Percentiles rank a stretch among this genome's conserved stretches.
These are phyloP conservation scores for Sphenodon punctatus DNA, from an alignment of 2,797 vertebrate genomes.

Conservation along the genomic window DNA sequence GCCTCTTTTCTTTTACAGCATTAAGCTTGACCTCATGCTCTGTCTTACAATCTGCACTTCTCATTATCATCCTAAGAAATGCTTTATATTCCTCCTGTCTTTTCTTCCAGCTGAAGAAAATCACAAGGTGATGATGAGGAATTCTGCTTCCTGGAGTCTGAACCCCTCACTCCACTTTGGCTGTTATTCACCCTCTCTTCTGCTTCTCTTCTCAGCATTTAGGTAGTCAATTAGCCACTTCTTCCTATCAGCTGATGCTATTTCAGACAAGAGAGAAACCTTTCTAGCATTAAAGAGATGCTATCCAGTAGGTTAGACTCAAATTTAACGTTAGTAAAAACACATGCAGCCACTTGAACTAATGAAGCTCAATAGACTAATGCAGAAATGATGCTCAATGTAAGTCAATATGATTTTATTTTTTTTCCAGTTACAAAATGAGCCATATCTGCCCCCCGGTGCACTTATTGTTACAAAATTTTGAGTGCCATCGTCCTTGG, in stretches of 20 bases:
- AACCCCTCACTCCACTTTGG: no score
- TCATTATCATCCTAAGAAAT: conserved; percentile 44
- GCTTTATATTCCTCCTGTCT: neutral
- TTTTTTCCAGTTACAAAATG: no score
- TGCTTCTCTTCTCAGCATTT: neutral
- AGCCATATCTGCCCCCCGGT: no score
- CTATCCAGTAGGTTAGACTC: neutral
- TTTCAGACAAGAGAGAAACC: conserved; percentile 1
- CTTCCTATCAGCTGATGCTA: conserved; percentile 7
- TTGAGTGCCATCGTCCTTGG: no score
- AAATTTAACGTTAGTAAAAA: neutral
- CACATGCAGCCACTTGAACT: no score
- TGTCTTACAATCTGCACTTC: conserved; percentile 23
- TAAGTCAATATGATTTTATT: no score
- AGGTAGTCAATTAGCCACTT: conserved; percentile 27
- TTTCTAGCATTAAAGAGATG: neutral
- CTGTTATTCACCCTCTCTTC: neutral
- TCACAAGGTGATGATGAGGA: neutral
- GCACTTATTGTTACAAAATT: no score
- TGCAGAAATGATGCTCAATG: no score
- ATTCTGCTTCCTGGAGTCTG: conserved; percentile 7
- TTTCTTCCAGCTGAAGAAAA: conserved; percentile 39
- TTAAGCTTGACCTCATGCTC: conserved; percentile 35
- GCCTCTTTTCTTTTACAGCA: conserved; percentile 45
- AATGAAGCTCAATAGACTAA: no score